Conservation (phyloP, 2,797 vertebrate species). For the Karalla daura region DNA sequence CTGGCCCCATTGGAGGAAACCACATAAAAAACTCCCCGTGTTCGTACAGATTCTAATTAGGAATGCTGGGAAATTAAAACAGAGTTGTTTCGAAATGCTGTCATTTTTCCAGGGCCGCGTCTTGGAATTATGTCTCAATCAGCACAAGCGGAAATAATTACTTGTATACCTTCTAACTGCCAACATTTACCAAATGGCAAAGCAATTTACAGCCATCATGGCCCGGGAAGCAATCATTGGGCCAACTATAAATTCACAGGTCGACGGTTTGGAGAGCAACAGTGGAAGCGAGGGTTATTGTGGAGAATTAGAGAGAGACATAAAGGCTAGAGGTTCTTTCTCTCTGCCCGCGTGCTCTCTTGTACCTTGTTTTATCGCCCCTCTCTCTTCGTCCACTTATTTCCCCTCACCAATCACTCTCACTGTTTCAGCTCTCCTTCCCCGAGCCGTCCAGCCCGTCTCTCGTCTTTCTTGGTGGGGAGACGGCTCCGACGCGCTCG, state of each 20-base stretch:
- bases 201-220: constrained; percentile 88
- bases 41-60: constrained; percentile 84
- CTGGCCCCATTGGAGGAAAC: constrained; percentile 81
- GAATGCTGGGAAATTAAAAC: constrained; percentile 86
- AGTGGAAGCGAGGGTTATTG: constrained; percentile 80
- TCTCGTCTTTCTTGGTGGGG: constrained; percentile 56
- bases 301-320: constrained; percentile 78
- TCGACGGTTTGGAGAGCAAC: constrained; percentile 79
- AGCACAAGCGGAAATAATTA: constrained; percentile 86
- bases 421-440: constrained; percentile 37
- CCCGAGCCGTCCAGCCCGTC: constrained; percentile 27
- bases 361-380: constrained; percentile 22
- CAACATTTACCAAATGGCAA: constrained; percentile 87
- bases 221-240: constrained; percentile 86
- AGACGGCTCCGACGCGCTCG: constrained; percentile 24
- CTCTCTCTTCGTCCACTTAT: constrained; percentile 21
- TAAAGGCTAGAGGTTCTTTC: constrained; percentile 49
- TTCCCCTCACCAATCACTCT: constrained; percentile 44
- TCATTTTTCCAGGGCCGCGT: constrained; percentile 80
- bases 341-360: constrained; percentile 36
- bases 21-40: constrained; percentile 78
- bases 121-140: constrained; percentile 88
- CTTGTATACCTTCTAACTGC: constrained; percentile 87
- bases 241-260: constrained; percentile 86
- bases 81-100: constrained; percentile 86